Conservation (phyloP, 2,113 vertebrate genomes). For the Perognathus longimembris region DNA sequence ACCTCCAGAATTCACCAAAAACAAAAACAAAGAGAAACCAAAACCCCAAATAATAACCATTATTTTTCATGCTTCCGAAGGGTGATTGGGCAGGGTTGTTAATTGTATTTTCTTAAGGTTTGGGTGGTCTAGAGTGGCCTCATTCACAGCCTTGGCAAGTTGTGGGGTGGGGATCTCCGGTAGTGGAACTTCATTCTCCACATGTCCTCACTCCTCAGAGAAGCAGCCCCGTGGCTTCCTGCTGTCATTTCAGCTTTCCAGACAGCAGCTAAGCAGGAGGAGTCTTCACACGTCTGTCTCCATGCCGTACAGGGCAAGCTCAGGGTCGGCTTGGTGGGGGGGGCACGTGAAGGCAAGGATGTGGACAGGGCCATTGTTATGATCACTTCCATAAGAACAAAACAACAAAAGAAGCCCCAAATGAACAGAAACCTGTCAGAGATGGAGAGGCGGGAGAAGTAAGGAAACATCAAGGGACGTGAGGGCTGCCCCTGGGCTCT, state of each 20-base stretch:
- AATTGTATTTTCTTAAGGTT: not conserved
- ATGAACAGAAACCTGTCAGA: not conserved
- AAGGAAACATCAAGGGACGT: not conserved
- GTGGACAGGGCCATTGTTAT: not conserved
- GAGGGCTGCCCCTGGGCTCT: not conserved
- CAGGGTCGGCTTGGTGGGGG: not conserved
- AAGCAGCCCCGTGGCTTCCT: not conserved
- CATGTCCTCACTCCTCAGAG: not conserved
- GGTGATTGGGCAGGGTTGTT: not conserved
- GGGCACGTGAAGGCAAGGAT: not conserved
- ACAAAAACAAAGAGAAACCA: not conserved
- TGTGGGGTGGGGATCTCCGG: not conserved
- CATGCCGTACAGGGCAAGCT: too few relatives aligned
- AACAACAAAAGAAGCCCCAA: too few relatives aligned
- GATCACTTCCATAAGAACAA: not conserved
- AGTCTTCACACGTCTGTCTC: not conserved
- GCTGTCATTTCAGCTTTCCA: not conserved
- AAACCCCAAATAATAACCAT: not conserved
- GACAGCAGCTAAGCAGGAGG: not conserved
- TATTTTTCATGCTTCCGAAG: not conserved
- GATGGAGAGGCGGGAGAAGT: not conserved
- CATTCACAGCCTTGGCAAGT: not conserved
- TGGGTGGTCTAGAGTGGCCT: not conserved
- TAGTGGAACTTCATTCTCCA: not conserved
- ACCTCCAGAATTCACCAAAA: not conserved